These are phyloP conservation scores for Porites rus DNA, from an alignment of 92 coral and sea anemone species.

Conservation along the genomic window DNA sequence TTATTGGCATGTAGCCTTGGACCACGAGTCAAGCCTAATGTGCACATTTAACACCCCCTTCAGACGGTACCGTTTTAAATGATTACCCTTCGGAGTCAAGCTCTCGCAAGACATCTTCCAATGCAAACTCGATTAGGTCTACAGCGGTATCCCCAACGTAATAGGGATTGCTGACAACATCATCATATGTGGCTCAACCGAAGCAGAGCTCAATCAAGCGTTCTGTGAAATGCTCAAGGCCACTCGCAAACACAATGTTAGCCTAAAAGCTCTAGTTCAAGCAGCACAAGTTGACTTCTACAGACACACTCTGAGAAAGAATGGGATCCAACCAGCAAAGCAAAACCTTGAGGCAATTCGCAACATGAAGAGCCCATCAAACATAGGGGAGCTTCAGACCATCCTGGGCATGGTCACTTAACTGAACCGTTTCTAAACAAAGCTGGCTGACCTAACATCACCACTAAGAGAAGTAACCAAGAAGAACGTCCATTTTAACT, in stretches of 20 bases:
- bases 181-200: slow-evolving; percentile 58
- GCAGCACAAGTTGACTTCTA: slow-evolving; percentile 59
- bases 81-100: slow-evolving; percentile 67
- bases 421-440: slow-evolving; percentile 63
- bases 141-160: slow-evolving; percentile 61
- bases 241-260: slow-evolving; percentile 46
- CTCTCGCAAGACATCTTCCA: slow-evolving; percentile 33
- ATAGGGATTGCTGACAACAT: slow-evolving; percentile 64
- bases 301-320: slow-evolving; percentile 50
- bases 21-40: slow-evolving; percentile 55
- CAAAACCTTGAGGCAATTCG: slow-evolving; percentile 74
- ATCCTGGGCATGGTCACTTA: slow-evolving; percentile 53
- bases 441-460: slow-evolving; percentile 60
- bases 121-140: slow-evolving; percentile 63
- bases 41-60: slow-evolving; percentile 70
- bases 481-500: slow-evolving; percentile 59
- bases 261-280: slow-evolving; percentile 72
- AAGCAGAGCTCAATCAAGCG: slow-evolving; percentile 67
- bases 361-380: slow-evolving; percentile 51
- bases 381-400: slow-evolving; percentile 60
- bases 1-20: slow-evolving; percentile 73
- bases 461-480: slow-evolving; percentile 72
- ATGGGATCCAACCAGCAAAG: slow-evolving; percentile 60
- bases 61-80: slow-evolving; percentile 48
- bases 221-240: slow-evolving; percentile 49